Conservation (phyloP, 2,888 invertebrate species). For the Drosophila crucigera region DNA sequence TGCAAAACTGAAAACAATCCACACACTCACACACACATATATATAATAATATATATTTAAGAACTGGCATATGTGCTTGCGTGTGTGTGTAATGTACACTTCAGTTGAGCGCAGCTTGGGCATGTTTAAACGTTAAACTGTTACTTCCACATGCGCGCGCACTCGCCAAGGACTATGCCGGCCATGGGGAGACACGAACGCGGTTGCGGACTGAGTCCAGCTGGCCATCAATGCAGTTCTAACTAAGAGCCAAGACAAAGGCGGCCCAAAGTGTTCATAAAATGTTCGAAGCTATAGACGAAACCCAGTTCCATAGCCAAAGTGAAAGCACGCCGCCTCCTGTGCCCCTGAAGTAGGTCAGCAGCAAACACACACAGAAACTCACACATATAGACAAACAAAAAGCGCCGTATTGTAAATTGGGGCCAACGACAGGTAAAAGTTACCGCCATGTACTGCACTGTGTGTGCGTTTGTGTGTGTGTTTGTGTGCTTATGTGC, state of each 20-base stretch:
- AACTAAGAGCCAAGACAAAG: slow-evolving; percentile 74
- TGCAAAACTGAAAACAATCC: slow-evolving; percentile 64
- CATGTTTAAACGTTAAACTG: slow-evolving; percentile 79
- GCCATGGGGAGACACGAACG: slow-evolving; percentile 4
- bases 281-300: slow-evolving; percentile 57
- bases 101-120: slow-evolving; percentile 64
- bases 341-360: slow-evolving; percentile 63
- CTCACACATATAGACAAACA: slow-evolving; percentile 20
- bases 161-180: slow-evolving; percentile 17
- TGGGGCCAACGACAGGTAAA: slow-evolving; percentile 68
- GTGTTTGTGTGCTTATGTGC: slow-evolving; percentile 16
- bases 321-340: slow-evolving; percentile 52
- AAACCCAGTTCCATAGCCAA: slow-evolving; percentile 37
- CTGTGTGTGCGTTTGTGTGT: slow-evolving; percentile 9
- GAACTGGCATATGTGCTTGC: background rate
- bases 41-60: background rate
- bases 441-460: slow-evolving; percentile 50
- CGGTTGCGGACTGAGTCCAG: slow-evolving; percentile 51
- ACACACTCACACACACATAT: slow-evolving; percentile 7
- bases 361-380: slow-evolving; percentile 17
- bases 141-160: slow-evolving; percentile 75
- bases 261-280: slow-evolving; percentile 73
- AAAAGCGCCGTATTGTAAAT: slow-evolving; percentile 60
- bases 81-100: slow-evolving; percentile 35
- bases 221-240: slow-evolving; percentile 73